A percentile compares a stretch with the other conserved stretches of the same genome.
Evolutionary conservation across 2,113 vertebrate species (phyloP).

Genomic region (Phrynocephalus versicolor): DNA sequence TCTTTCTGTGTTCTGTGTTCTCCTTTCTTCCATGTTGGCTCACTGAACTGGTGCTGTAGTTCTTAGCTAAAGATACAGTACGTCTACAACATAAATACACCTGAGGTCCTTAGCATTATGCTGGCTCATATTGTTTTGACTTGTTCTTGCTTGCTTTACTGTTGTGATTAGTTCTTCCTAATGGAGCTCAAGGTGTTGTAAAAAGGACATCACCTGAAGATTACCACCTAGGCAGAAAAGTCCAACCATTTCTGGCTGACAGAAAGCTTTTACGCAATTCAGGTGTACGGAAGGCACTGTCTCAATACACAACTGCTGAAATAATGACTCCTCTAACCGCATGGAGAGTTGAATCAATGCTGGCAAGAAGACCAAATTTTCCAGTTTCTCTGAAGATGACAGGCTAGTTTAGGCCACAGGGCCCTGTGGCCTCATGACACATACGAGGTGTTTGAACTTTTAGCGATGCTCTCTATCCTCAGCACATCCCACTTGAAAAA

Average conservation of each 20-base stretch:
- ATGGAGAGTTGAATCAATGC: background rate
- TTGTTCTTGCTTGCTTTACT: background rate
- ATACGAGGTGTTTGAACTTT: too few relatives aligned
- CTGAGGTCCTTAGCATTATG: background rate
- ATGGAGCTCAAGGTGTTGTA: background rate
- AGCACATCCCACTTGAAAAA: too few relatives aligned
- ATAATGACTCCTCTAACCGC: background rate
- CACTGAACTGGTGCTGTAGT: background rate
- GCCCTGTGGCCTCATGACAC: too few relatives aligned
- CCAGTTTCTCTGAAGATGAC: background rate
- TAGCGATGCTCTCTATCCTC: too few relatives aligned
- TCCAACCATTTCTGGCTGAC: background rate
- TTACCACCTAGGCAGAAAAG: background rate
- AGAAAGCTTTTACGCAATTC: background rate
- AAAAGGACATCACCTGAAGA: background rate
- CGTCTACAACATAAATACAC: background rate
- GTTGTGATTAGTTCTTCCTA: background rate
- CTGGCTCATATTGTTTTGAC: background rate
- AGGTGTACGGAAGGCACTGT: background rate
- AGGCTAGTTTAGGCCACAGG: too few relatives aligned
- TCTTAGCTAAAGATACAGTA: too few relatives aligned
- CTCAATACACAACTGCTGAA: background rate
- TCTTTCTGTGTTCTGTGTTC: background rate
- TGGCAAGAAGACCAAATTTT: background rate
- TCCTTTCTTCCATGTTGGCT: background rate